Base-by-base conservation (phyloP, 2,113 vertebrate species). In the Barbus barbus region DNA sequence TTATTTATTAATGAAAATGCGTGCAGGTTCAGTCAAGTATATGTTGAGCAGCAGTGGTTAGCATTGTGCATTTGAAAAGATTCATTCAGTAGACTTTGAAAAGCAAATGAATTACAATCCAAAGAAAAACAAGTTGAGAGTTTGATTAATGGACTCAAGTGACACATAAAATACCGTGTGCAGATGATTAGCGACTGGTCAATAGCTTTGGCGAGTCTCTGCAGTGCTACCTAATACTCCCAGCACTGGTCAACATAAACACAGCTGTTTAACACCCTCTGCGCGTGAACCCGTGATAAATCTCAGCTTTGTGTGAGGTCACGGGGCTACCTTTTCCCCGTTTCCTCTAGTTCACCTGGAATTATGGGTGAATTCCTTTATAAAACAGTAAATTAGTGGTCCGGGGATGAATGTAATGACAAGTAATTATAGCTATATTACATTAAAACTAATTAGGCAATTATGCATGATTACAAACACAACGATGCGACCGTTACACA, bases 261-360 rank as follows among this genome's bases (percentile, higher is more conserved):
- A 96, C 95, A 96, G 94, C 94, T 96, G 95, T 90, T 93, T 92
- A 91, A 93, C 91, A 89, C 93, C 91, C 92, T 93, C 82, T 90
- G 79, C 90, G 82, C 86, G 88, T 93, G 90, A 81, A 91, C 90
- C 93, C 93, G 92, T 86, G 92, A 94, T 87, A 90, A 90, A 92
- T 93, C 86, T 91, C 84, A 84, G 83, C 83, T 91, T 87, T 93
- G 88, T 91, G 87, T 82, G 84, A 85, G 86, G 88, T 89, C 88
- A 83, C 89, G 84, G 88, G 89, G 83, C 86, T 73, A 90, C 78
- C 86, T 90, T 92, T 92, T 78, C 85, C 85, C 75, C 85, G 28
- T 16, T 79, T 20, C 1, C 53, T 24, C 14, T 60, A 14, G 18
- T 65, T 80, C 26, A 51, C 75, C 28, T 77, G 51, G 9, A 36